Evolutionary conservation across 2,113 vertebrate genomes (phyloP).

Genomic region (Salvelinus fontinalis): DNA sequence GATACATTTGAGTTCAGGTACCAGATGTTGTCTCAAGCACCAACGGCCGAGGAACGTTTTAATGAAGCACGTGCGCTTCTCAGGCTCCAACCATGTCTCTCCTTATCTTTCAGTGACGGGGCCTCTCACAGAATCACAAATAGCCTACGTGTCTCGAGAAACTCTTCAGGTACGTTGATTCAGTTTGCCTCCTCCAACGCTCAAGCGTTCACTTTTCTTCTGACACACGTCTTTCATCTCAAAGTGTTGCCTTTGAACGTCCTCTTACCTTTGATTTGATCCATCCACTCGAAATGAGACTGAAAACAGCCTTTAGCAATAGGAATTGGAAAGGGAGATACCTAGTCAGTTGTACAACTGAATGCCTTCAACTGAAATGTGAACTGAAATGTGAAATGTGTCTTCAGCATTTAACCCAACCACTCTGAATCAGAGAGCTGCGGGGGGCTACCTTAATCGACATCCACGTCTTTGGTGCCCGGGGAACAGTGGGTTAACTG

Average conservation of each 20-base stretch:
- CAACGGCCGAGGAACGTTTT: background rate
- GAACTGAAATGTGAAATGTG: too few species aligned
- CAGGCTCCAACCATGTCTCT: conserved; percentile 18
- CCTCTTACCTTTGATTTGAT: background rate
- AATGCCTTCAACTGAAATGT: too few species aligned
- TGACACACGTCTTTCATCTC: conserved; percentile 12
- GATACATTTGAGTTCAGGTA: background rate
- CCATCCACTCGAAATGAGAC: background rate
- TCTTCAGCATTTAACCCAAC: too few species aligned
- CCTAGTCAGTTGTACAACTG: too few species aligned
- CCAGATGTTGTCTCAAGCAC: background rate
- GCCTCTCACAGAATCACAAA: conserved; percentile 85
- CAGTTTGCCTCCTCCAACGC: background rate
- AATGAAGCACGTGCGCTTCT: background rate
- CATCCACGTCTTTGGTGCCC: too few species aligned
- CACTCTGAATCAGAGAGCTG: too few species aligned
- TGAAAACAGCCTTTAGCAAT: background rate
- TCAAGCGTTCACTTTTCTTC: background rate
- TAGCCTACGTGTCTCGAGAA: conserved; percentile 89
- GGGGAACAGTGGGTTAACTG: too few species aligned
- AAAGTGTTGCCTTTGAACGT: conserved; percentile 2
- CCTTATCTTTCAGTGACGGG: conserved; percentile 79
- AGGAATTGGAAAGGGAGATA: background rate
- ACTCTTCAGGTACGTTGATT: conserved; percentile 80
- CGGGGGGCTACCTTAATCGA: too few species aligned